phyloP scores from a whole-genome alignment of 2,797 vertebrate species.

The Trichosurus vulpecula region DNA sequence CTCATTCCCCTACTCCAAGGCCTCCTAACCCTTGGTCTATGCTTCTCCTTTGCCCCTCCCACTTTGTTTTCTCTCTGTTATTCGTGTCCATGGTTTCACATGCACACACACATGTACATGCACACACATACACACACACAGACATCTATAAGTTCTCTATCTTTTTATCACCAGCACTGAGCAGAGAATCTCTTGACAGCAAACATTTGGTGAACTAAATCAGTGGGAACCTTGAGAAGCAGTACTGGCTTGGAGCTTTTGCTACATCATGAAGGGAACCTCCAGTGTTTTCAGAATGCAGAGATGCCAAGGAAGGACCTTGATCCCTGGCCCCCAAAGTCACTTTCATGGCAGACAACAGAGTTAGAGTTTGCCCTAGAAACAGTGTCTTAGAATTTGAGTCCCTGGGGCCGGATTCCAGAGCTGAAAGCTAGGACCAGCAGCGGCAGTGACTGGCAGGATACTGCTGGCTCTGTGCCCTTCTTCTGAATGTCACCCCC shows the following conservation, averaged over 20 bases:
- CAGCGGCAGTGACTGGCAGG: background rate
- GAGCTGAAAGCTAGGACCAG: background rate
- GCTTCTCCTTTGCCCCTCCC: background rate
- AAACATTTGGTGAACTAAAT: background rate
- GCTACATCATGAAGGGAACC: background rate
- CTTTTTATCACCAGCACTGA: background rate
- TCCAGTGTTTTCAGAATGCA: background rate
- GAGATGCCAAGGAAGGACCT: background rate
- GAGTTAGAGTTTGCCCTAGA: background rate
- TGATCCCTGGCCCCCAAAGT: background rate
- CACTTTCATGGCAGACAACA: background rate
- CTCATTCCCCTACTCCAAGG: background rate
- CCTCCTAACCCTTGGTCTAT: background rate
- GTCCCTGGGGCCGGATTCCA: background rate
- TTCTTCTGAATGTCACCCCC: background rate
- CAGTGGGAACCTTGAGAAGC: background rate
- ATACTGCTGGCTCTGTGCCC: background rate
- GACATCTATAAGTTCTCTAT: background rate
- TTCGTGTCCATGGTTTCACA: background rate
- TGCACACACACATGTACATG: too few species aligned
- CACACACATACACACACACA: too few species aligned
- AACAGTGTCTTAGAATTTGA: background rate
- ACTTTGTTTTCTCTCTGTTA: background rate
- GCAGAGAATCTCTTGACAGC: background rate
- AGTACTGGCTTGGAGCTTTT: background rate